Evolutionary conservation across 2,888 invertebrate species (phyloP).

Genomic region (Pimpla rufipes): DNA sequence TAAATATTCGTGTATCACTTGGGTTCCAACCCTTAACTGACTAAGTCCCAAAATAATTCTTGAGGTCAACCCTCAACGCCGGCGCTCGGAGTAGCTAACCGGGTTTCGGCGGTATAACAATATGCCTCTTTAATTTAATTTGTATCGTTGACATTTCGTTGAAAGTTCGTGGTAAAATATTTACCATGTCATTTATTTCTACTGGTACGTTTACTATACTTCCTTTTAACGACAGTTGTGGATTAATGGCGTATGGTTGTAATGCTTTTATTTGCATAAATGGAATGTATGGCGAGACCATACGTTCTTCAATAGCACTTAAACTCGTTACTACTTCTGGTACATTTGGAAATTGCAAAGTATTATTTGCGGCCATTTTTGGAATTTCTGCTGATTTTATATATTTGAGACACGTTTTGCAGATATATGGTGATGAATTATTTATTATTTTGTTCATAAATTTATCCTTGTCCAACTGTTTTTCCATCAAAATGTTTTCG

Average conservation of each 20-base stretch:
- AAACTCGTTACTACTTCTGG: neutral
- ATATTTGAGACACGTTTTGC: conserved; percentile 34
- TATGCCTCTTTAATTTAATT: conserved; percentile 76
- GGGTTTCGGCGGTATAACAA: too few species aligned
- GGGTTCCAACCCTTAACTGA: too few species aligned
- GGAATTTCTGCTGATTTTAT: conserved; percentile 35
- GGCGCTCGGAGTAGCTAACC: too few species aligned
- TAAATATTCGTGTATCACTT: too few species aligned
- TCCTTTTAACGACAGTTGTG: conserved; percentile 76
- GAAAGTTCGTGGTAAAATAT: conserved; percentile 67
- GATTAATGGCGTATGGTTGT: conserved; percentile 74
- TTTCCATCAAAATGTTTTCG: neutral
- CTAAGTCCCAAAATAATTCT: too few species aligned
- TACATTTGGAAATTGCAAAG: conserved; percentile 49
- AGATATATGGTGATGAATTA: conserved; percentile 38
- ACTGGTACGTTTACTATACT: conserved; percentile 74
- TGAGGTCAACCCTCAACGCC: too few species aligned
- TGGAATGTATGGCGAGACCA: conserved; percentile 78
- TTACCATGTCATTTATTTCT: conserved; percentile 68
- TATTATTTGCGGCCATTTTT: conserved; percentile 52
- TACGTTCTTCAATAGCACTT: conserved; percentile 78
- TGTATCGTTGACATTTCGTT: conserved; percentile 73
- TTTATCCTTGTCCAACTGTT: neutral
- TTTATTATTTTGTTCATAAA: conserved; percentile 29
- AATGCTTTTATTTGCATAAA: conserved; percentile 81